A percentile compares a stretch with the other conserved stretches of the same genome.
Conservation (phyloP, 2,113 vertebrate species). For the human (Homo sapiens) region GRCh38 chr6:5298001-5298500, state of each 20-base stretch:
- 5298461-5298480: background rate
- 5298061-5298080: background rate
- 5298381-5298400: background rate
- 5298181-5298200: background rate
- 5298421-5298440: background rate
- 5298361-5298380: background rate
- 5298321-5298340: background rate
- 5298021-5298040: background rate
- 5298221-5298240: accelerated
- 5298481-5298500: background rate
- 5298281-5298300: background rate
- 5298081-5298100: background rate
- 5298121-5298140: background rate
- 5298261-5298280: background rate
- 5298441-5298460: background rate
- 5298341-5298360: background rate
- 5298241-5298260: background rate
- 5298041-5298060: conserved; percentile 5
- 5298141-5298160: no score
- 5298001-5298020: background rate
- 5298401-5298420: background rate
- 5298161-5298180: background rate
- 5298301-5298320: background rate
- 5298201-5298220: background rate
- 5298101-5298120: background rate